Conservation (phyloP, 2,888 invertebrate genomes). For the Eupithecia exiguata region DNA sequence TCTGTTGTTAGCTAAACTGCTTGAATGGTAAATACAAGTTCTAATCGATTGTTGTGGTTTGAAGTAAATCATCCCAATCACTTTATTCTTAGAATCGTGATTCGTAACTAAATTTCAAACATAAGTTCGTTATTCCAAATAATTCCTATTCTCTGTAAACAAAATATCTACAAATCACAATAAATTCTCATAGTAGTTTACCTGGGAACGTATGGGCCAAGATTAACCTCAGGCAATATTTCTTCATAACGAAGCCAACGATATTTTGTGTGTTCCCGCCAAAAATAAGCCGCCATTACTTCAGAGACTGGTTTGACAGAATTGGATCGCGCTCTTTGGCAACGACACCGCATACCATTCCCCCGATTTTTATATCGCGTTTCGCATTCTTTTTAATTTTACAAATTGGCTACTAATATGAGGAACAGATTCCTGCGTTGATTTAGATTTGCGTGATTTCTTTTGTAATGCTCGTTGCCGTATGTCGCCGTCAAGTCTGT, state of each 20-base stretch:
- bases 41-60: background rate
- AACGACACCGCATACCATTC: slow-evolving; percentile 49
- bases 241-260: slow-evolving; percentile 64
- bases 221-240: slow-evolving; percentile 57
- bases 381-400: slow-evolving; percentile 36
- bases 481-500: slow-evolving; percentile 37
- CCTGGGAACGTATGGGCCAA: slow-evolving; percentile 52
- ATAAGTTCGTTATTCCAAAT: background rate
- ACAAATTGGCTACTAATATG: slow-evolving; percentile 52
- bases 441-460: slow-evolving; percentile 36
- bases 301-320: slow-evolving; percentile 73
- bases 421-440: slow-evolving; percentile 40
- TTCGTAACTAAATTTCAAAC: slow-evolving; percentile 2
- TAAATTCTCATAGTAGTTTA: slow-evolving; percentile 50
- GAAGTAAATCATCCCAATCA: background rate
- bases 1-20: background rate
- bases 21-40: background rate
- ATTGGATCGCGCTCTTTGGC: slow-evolving; percentile 72
- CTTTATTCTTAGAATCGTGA: background rate
- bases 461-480: slow-evolving; percentile 35
- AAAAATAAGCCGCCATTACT: slow-evolving; percentile 77
- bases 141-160: slow-evolving; percentile 11
- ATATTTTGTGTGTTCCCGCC: slow-evolving; percentile 71
- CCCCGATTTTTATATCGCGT: slow-evolving; percentile 42
- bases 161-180: slow-evolving; percentile 38